Evolutionary conservation across 2,113 vertebrate genomes (phyloP).

Genomic region (Platanista minor): DNA sequence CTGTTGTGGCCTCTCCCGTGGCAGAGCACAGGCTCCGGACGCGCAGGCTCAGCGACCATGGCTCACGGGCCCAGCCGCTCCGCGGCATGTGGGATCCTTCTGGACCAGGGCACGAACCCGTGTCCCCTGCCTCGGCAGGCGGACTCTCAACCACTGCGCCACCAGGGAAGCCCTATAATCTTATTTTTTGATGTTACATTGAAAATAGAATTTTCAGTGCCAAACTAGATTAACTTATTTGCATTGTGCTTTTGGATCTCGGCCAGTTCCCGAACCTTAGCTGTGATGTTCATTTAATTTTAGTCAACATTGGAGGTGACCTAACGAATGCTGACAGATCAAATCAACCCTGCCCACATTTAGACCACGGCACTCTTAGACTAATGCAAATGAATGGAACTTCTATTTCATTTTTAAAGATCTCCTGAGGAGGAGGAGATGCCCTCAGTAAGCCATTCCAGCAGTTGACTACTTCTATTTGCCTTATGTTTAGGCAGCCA

Average conservation of each 20-base stretch:
- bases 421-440: slow-evolving; percentile 59
- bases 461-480: slow-evolving; percentile 65
- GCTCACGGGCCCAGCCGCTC: too few species aligned
- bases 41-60: too few species aligned
- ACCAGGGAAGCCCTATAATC: too few species aligned
- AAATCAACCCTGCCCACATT: not conserved
- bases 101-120: too few species aligned
- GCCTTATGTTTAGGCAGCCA: slow-evolving; percentile 68
- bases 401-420: slow-evolving; percentile 34
- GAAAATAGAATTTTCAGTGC: slow-evolving; percentile 17
- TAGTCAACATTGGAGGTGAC: slow-evolving; percentile 31
- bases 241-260: not conserved
- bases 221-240: slow-evolving; percentile 40
- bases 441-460: slow-evolving; percentile 58
- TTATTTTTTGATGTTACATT: not conserved
- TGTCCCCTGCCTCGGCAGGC: too few species aligned
- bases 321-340: not conserved
- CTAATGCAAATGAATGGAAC: not conserved
- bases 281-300: slow-evolving; percentile 21
- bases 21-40: too few species aligned
- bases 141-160: too few species aligned
- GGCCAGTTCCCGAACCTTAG: not conserved
- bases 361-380: not conserved
- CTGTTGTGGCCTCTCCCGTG: too few species aligned
- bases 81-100: too few species aligned